phyloP scores from a whole-genome alignment of 2,113 vertebrate genomes.

The Natator depressus region DNA sequence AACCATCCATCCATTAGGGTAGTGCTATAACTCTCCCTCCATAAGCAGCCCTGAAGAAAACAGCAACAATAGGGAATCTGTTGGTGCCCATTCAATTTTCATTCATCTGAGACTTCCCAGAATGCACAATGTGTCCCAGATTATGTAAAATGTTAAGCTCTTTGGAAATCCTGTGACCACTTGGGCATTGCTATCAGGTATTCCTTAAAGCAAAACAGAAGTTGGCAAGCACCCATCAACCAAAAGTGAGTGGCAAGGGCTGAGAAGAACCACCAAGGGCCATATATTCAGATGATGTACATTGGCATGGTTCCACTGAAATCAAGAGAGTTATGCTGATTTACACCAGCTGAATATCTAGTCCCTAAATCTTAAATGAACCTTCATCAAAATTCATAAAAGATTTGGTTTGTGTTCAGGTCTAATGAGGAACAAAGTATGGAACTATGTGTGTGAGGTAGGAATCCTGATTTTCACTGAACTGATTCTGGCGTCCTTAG shows the following conservation, averaged over 20 bases:
- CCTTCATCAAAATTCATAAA: rapidly evolving
- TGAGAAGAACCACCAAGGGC: background rate
- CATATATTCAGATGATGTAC: background rate
- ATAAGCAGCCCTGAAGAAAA: background rate
- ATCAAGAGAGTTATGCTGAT: background rate
- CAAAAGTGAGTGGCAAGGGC: background rate
- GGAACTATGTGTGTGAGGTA: rapidly evolving
- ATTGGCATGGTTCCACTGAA: background rate
- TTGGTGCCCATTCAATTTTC: background rate
- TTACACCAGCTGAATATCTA: slow-evolving; percentile 7
- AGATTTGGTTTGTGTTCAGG: background rate
- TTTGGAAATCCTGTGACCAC: background rate
- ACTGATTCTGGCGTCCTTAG: background rate
- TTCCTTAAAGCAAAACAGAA: background rate
- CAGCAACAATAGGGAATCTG: background rate
- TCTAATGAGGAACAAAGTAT: background rate
- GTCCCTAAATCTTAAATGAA: slow-evolving; percentile 14
- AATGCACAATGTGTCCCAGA: background rate
- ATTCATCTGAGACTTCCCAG: background rate
- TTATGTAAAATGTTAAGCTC: background rate
- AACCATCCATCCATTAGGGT: background rate
- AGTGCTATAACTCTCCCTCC: background rate
- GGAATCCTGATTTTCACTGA: rapidly evolving
- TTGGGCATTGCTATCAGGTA: background rate
- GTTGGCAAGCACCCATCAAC: background rate